Evolutionary conservation across 2,797 vertebrate genomes (phyloP).

Genomic region (Todus mexicanus): DNA sequence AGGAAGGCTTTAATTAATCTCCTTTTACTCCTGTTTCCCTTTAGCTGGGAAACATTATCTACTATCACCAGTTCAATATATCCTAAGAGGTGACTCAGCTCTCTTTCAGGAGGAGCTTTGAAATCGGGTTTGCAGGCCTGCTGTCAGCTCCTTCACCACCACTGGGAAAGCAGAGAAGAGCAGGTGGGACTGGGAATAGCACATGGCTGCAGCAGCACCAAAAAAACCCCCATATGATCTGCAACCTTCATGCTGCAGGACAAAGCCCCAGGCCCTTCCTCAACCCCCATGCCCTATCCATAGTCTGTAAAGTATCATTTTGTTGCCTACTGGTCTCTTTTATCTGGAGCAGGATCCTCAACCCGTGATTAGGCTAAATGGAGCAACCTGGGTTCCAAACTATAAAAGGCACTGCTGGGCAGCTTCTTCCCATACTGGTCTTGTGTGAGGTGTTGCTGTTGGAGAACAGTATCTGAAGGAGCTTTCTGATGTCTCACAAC

Average conservation of each 20-base stretch:
- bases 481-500: too few relatives aligned
- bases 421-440: accelerated
- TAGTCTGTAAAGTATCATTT: accelerated
- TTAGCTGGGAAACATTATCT: not conserved
- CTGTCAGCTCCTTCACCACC: not conserved
- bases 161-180: not conserved
- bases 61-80: not conserved
- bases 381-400: not conserved
- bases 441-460: not conserved
- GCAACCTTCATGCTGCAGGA: accelerated
- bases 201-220: not conserved
- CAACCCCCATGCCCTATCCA: accelerated
- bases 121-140: not conserved
- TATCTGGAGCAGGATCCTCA: not conserved
- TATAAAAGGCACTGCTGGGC: not conserved
- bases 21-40: not conserved
- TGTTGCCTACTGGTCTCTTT: not conserved
- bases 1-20: not conserved
- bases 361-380: not conserved
- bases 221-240: too few relatives aligned
- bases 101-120: not conserved
- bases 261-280: accelerated
- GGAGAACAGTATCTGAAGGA: not conserved
- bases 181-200: not conserved
- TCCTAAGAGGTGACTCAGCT: not conserved